phyloP scores from a whole-genome alignment of 1,140 invertebrate species.

The Carcinoscorpius rotundicauda region DNA sequence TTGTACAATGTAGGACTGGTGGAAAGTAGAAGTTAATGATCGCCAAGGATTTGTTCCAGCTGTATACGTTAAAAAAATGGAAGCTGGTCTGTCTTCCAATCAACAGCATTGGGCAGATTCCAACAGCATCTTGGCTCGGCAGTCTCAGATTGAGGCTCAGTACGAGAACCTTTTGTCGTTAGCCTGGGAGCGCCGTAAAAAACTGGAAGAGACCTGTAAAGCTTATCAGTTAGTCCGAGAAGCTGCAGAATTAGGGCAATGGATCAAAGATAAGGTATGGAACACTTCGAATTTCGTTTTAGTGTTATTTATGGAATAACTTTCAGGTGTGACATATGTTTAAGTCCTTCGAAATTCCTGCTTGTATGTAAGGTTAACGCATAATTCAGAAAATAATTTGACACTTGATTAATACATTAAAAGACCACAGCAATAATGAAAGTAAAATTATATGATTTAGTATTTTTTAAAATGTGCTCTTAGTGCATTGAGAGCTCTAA shows the following conservation, averaged over 20 bases:
- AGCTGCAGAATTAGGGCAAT: constrained; percentile 91
- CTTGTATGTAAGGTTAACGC: too few species aligned
- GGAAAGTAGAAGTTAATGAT: constrained; percentile 99
- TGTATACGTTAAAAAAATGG: constrained; percentile 96
- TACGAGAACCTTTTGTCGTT: constrained; percentile 81
- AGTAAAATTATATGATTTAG: too few species aligned
- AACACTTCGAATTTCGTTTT: neutral
- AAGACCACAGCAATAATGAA: too few species aligned
- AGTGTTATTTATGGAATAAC: too few species aligned
- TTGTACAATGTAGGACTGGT: constrained; percentile 67
- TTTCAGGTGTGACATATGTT: too few species aligned
- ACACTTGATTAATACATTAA: too few species aligned
- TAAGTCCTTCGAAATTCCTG: too few species aligned
- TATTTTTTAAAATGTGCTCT: too few species aligned
- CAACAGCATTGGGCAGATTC: constrained; percentile 87
- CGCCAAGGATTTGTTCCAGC: constrained; percentile 96
- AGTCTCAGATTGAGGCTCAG: constrained; percentile 81
- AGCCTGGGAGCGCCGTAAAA: constrained; percentile 84
- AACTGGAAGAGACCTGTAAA: constrained; percentile 93
- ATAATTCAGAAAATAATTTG: too few species aligned
- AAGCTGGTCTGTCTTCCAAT: constrained; percentile 73
- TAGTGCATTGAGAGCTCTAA: too few species aligned
- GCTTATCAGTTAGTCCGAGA: constrained; percentile 95
- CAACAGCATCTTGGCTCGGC: constrained; percentile 86
- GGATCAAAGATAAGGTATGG: constrained; percentile 87